phyloP scores from a whole-genome alignment of 2,113 vertebrate species.

The Pomatorhinus ruficollis region DNA sequence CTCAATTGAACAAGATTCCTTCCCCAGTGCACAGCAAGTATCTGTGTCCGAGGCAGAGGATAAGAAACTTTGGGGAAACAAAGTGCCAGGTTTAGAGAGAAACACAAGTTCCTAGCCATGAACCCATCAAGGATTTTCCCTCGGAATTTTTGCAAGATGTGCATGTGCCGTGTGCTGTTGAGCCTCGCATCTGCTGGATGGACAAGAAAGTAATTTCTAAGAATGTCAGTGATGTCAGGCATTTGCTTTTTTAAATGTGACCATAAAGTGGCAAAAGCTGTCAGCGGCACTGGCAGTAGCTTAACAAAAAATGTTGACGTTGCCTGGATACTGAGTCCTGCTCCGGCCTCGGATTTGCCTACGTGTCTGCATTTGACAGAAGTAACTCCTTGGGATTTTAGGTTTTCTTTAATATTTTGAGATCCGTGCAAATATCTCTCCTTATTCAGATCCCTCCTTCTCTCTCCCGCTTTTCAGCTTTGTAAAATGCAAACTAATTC shows the following conservation, averaged over 20 bases:
- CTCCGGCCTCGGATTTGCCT: slow-evolving; percentile 17
- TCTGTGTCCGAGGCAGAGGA: background rate
- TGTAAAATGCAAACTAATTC: slow-evolving; percentile 40
- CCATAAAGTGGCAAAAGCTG: slow-evolving; percentile 33
- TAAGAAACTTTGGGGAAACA: background rate
- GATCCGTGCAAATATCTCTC: background rate
- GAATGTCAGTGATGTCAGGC: background rate
- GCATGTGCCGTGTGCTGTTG: background rate
- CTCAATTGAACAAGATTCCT: background rate
- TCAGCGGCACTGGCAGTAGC: background rate
- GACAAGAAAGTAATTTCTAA: slow-evolving; percentile 18
- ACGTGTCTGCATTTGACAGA: background rate
- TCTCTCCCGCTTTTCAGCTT: background rate
- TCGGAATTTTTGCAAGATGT: background rate
- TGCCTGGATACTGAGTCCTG: slow-evolving; percentile 40
- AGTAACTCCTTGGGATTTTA: slow-evolving; percentile 7
- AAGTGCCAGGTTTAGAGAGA: background rate
- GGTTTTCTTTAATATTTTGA: slow-evolving; percentile 32
- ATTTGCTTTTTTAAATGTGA: background rate
- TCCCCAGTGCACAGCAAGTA: background rate
- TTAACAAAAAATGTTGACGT: slow-evolving; percentile 8
- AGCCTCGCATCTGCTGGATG: background rate
- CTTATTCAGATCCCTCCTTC: background rate
- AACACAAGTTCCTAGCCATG: background rate
- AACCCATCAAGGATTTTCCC: background rate